phyloP scores from a whole-genome alignment of 2,888 invertebrate species.

The Drosophila differens region DNA sequence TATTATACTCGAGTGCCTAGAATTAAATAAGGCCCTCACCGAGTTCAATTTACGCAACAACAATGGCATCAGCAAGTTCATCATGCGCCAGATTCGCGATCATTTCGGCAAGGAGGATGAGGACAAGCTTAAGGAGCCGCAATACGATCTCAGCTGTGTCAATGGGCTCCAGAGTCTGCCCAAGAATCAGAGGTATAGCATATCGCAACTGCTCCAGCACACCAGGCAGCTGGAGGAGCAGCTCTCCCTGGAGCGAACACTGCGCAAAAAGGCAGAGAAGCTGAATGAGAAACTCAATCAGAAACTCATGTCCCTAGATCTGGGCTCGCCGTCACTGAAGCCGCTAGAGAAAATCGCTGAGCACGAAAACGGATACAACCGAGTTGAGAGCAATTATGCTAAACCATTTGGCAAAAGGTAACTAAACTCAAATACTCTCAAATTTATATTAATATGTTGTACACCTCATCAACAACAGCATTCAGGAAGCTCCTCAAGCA shows the following conservation, averaged over 20 bases:
- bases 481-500: conserved; percentile 51
- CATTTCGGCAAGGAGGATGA: conserved; percentile 85
- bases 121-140: conserved; percentile 75
- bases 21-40: conserved; percentile 88
- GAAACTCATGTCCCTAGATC: conserved; percentile 87
- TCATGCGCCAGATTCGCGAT: conserved; percentile 86
- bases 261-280: conserved; percentile 88
- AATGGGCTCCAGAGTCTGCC: conserved; percentile 63
- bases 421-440: conserved; percentile 1
- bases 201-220: conserved; percentile 75
- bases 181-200: conserved; percentile 74
- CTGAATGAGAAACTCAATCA: conserved; percentile 88
- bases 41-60: conserved; percentile 90
- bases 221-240: conserved; percentile 87
- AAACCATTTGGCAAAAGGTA: conserved; percentile 80
- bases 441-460: not conserved
- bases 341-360: conserved; percentile 40
- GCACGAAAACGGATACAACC: conserved; percentile 76
- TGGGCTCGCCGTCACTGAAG: conserved; percentile 8
- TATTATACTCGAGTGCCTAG: conserved; percentile 87
- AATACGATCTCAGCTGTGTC: conserved; percentile 68
- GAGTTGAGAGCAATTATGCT: conserved; percentile 73
- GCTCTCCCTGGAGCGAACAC: conserved; percentile 87
- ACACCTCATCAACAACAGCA: conserved; percentile 19
- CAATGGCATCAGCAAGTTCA: conserved; percentile 86